Evolutionary conservation across 2,888 invertebrate genomes (phyloP).

Genomic region (Drosophila rubida): DNA sequence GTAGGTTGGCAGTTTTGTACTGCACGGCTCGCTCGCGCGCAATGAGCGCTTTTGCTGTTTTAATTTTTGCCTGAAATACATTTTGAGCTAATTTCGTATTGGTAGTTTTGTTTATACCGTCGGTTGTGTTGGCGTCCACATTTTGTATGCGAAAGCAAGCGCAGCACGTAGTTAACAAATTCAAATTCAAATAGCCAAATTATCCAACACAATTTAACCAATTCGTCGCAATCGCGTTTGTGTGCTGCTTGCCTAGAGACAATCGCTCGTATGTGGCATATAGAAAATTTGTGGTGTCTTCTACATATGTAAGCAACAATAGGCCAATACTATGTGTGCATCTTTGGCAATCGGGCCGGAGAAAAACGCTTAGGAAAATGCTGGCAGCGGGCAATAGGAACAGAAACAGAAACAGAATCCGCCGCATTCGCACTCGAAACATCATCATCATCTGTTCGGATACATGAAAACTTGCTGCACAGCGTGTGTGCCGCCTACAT

Average conservation of each 20-base stretch:
- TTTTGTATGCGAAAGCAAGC: conserved; percentile 72
- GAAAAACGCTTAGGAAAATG: conserved; percentile 31
- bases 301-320: neutral
- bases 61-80: conserved; percentile 82
- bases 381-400: conserved; percentile 2
- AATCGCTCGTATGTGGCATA: conserved; percentile 11
- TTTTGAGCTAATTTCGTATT: conserved; percentile 84
- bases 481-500: conserved; percentile 44
- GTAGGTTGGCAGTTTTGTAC: conserved; percentile 61
- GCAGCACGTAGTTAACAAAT: conserved; percentile 61
- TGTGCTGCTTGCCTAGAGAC: conserved; percentile 26
- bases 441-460: conserved; percentile 48
- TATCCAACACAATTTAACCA: conserved; percentile 39
- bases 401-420: neutral
- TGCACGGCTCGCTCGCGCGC: conserved; percentile 59
- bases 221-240: neutral
- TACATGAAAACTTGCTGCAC: conserved; percentile 17
- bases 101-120: conserved; percentile 84
- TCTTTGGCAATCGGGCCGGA: conserved; percentile 39
- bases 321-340: conserved; percentile 1
- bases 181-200: conserved; percentile 45
- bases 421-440: conserved; percentile 28
- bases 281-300: conserved; percentile 31
- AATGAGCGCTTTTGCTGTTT: conserved; percentile 73
- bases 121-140: conserved; percentile 76